Conservation (phyloP, 2,888 invertebrate species). For the Nephrotoma appendiculata region DNA sequence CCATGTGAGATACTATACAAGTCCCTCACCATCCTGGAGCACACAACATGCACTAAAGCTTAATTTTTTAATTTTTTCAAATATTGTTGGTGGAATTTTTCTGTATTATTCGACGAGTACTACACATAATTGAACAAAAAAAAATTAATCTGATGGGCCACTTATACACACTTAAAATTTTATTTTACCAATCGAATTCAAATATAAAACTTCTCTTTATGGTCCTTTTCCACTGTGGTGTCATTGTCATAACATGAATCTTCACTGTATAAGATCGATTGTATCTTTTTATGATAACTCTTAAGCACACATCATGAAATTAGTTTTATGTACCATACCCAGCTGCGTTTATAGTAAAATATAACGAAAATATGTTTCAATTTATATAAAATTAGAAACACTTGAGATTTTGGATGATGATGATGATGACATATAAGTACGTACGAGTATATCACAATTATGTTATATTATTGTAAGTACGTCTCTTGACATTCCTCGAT, state of each 20-base stretch:
- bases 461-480: not conserved
- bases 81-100: too few relatives aligned
- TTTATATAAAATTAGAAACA: not conserved
- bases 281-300: not conserved
- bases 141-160: too few relatives aligned
- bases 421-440: not conserved
- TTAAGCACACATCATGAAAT: not conserved
- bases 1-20: too few relatives aligned
- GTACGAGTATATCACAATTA: not conserved
- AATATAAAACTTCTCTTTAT: not conserved
- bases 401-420: not conserved
- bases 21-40: too few relatives aligned
- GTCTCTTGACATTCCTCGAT: not conserved
- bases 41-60: too few relatives aligned
- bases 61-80: too few relatives aligned
- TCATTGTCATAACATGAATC: not conserved
- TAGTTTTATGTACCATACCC: not conserved
- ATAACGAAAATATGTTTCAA: not conserved
- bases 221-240: not conserved
- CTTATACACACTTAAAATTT: too few relatives aligned
- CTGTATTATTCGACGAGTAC: too few relatives aligned
- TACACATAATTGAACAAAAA: too few relatives aligned
- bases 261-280: not conserved
- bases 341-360: not conserved
- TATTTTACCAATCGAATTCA: not conserved